Conservation (phyloP, 2,113 vertebrate genomes). For the Electrona antarctica region DNA sequence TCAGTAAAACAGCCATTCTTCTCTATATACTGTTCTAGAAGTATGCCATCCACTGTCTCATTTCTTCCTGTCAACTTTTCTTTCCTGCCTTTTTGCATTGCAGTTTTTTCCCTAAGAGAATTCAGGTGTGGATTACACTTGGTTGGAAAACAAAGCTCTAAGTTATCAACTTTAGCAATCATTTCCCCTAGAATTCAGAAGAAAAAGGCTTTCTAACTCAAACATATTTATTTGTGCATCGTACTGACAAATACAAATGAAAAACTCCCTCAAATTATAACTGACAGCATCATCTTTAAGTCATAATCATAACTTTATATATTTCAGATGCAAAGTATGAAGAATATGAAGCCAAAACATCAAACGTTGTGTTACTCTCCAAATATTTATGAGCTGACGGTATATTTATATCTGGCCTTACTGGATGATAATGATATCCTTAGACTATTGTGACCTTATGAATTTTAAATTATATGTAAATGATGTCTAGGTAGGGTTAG, state of each 20-base stretch:
- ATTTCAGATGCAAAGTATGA: slow-evolving; percentile 16
- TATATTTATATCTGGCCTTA: slow-evolving; percentile 39
- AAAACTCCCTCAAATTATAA: slow-evolving; percentile 13
- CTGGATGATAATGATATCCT: slow-evolving; percentile 27
- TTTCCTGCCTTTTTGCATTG: background rate
- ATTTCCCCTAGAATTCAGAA: background rate
- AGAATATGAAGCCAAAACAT: background rate
- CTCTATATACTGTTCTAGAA: too few relatives aligned
- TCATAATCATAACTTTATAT: slow-evolving; percentile 3
- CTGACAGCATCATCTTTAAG: slow-evolving; percentile 10
- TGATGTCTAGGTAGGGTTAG: slow-evolving; percentile 15
- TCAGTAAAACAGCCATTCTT: too few relatives aligned
- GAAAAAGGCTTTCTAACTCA: background rate
- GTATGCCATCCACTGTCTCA: too few relatives aligned
- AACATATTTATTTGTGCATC: slow-evolving; percentile 6
- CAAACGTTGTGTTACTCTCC: background rate
- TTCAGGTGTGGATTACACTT: background rate
- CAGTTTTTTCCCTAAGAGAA: background rate
- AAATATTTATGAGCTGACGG: slow-evolving; percentile 1
- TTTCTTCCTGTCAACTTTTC: background rate
- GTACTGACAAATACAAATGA: slow-evolving; percentile 6
- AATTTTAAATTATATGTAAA: slow-evolving; percentile 49
- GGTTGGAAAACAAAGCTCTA: background rate
- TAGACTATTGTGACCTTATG: slow-evolving; percentile 33
- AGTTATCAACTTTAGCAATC: too few relatives aligned